Base-by-base conservation (phyloP, 2,888 invertebrate genomes). In the Pilophorus perplexus region DNA sequence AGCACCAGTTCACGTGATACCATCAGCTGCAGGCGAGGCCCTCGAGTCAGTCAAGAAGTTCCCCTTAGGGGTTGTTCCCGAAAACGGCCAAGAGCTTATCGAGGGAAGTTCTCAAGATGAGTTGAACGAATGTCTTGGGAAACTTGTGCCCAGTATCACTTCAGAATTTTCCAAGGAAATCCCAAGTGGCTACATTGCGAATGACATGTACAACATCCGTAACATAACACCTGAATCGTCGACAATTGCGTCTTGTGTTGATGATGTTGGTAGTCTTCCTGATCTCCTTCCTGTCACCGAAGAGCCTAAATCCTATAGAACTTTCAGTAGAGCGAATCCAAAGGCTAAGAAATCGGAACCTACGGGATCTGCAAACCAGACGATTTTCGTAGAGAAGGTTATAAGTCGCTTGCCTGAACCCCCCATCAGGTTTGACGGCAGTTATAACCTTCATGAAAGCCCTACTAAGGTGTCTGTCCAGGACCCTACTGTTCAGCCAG, bases 1-100 rank as follows among this genome's bases (percentile, higher is more conserved):
- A 28, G 27, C 28, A 14, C 25, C 28, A 28, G 14, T 25, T 10
- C 27, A 23, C 2, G 27, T 28, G 1, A 10, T 52, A 2, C 25
- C 52, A 14, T 52, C 52, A n/a, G 52, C 52, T 18, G 52, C 52
- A 4, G 52, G 52, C 12, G 52, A 52, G 16, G 52, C 25, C 8
- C 18, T 28, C 10, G n/a, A 46, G 14, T 22, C 46, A 2, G 14
- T 12, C 14, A 46, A 46, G 12, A 46, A 46, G 14, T 12, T 46
- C 46, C 12, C 46, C 23, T 23, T 46, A 23, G 46, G 23, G 22
- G 14, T 22, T n/a, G 23, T 46, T 4, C 46, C 46, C 25, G 46
- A 46, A 46, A 46, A 22, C 5, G 14, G 22, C 12, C 46, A 46
- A 25, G n/a, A n/a, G n/a, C 6, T 12, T 33, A 33, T 12, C 6